Base-by-base conservation (phyloP, 2,888 invertebrate genomes). In the Melinaea menophilus region DNA sequence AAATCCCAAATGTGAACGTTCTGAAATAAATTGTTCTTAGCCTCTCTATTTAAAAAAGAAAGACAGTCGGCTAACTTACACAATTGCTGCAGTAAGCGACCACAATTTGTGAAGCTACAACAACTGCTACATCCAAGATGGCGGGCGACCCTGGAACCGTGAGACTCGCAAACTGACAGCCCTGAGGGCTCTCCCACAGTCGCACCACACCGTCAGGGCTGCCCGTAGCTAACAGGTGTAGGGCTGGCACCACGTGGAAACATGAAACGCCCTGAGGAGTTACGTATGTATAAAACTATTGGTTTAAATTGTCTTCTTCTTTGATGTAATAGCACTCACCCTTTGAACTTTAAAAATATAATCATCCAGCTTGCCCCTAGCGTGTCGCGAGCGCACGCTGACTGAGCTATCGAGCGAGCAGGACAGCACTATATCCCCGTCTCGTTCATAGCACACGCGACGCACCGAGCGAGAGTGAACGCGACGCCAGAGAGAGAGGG, bases 1-100 rank as follows among this genome's bases (percentile, higher is more conserved):
- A 93, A 74, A 70, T 93, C 91, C 93, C 93, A 94, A 37, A 93
- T 82, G 73, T 93, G 92, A 11, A 94, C 71, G 33, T 86, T 82
- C 93, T 93, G 77, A 7, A 77, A 76, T 55, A 64, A 62, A 46
- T n/a, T 41, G 7, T 41, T 41, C 9, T 41, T 41, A 41, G 9
- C 41, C 5, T 41, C 41, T 9, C 11, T 22, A 51, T 5, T 13
- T 35, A 2, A 9, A 48, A 58, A 57, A 54, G 51, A 51, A n/a
- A 33, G 5, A 54, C 41, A 47, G 48, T 48, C 22, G 34, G 2
- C 41, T 35, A 22, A 84, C 90, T 86, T 73, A 93, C 93, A 71
- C 91, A 93, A 73, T 93, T 92, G 64, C 79, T 83, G 48, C 92
- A 92, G 68, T 86, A 91, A 22, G 92, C 93, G 1, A 93, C 63